These are phyloP conservation scores for Siphamia tubifer DNA, from an alignment of 2,113 vertebrate species.

Conservation along the genomic window DNA sequence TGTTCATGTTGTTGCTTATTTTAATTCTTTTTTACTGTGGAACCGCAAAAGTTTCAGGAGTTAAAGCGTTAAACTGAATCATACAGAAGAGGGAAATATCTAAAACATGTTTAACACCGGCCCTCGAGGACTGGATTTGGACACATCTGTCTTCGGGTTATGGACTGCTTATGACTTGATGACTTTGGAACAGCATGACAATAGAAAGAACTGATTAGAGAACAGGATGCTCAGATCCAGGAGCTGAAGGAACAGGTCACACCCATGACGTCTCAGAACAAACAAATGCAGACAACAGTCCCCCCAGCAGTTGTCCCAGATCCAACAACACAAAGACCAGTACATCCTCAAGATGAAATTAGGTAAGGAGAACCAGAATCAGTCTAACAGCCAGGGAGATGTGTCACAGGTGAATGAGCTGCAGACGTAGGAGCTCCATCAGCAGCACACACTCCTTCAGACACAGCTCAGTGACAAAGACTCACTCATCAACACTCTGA, in stretches of 20 bases:
- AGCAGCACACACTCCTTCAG: conserved; percentile 82
- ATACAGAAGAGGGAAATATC: no score
- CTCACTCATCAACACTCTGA: conserved; percentile 83
- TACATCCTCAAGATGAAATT: conserved; percentile 96
- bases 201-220: no score
- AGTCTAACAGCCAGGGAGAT: conserved; percentile 79
- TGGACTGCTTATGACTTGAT: no score
- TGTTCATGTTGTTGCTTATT: no score
- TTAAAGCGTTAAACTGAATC: no score
- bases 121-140: no score
- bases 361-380: conserved; percentile 84
- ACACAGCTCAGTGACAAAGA: conserved; percentile 88
- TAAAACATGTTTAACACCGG: no score
- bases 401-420: conserved; percentile 87
- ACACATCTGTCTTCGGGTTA: no score
- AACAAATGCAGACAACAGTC: conserved; percentile 86
- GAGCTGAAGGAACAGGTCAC: conserved; percentile 88
- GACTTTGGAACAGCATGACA: no score
- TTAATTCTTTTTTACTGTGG: no score
- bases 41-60: no score
- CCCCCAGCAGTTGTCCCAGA: conserved; percentile 91
- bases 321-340: conserved; percentile 97
- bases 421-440: conserved; percentile 88
- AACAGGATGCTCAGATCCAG: conserved; percentile 92
- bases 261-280: conserved; percentile 84